Percentiles rank a stretch among this genome's conserved stretches.
Evolutionary conservation across 2,113 vertebrate genomes (phyloP).

Genomic region (Hiodon alosoides): DNA sequence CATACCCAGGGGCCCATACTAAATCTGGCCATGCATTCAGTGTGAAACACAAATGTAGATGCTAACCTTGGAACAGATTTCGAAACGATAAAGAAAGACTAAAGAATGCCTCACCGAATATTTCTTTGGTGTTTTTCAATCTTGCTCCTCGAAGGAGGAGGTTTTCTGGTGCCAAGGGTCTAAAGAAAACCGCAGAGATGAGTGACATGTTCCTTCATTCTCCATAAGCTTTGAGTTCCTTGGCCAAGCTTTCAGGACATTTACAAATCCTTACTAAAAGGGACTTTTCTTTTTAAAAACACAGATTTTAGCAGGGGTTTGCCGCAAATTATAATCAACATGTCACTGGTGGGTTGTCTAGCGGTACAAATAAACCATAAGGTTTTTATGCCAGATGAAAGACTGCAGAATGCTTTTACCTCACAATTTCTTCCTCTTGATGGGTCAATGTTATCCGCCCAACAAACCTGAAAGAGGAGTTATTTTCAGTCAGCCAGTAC

Average conservation of each 20-base stretch:
- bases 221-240: too few species aligned
- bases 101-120: conserved; percentile 74
- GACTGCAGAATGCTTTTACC: conserved; percentile 59
- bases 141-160: conserved; percentile 92
- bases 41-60: too few species aligned
- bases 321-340: too few species aligned
- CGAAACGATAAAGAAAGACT: background rate
- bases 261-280: too few species aligned
- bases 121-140: conserved; percentile 98
- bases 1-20: too few species aligned
- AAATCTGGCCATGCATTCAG: too few species aligned
- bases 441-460: conserved; percentile 86
- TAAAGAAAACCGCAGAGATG: conserved; percentile 40
- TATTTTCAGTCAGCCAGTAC: conserved; percentile 10
- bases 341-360: too few species aligned
- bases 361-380: too few species aligned
- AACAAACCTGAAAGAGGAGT: conserved; percentile 74
- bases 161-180: conserved; percentile 91
- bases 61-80: background rate
- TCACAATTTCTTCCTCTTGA: conserved; percentile 84
- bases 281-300: too few species aligned
- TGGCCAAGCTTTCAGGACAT: too few species aligned
- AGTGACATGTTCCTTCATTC: background rate
- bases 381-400: too few species aligned
- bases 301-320: too few species aligned